These are phyloP conservation scores for Pteropus rufus DNA, from an alignment of 2,797 vertebrate genomes.

Conservation along the genomic window DNA sequence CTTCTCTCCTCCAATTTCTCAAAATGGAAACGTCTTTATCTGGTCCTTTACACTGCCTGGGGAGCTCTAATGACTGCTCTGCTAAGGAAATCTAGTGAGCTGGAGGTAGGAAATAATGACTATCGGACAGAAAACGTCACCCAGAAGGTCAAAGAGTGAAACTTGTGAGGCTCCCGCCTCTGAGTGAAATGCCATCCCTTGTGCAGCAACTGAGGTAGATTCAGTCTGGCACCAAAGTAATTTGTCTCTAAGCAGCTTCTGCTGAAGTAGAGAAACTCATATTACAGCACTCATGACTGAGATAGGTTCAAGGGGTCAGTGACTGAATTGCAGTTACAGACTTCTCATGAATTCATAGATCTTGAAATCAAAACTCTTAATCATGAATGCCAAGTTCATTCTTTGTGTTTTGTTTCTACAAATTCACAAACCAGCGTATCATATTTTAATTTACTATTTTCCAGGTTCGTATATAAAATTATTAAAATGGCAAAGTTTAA, in stretches of 20 bases:
- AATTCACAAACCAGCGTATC: not conserved
- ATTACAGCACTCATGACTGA: not conserved
- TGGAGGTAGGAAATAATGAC: conserved; percentile 61
- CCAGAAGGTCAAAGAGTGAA: conserved; percentile 42
- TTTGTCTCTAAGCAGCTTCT: conserved; percentile 55
- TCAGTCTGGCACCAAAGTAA: conserved; percentile 32
- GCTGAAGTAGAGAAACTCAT: conserved; percentile 14
- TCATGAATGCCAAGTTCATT: not conserved
- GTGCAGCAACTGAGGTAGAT: not conserved
- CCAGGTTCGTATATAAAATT: not conserved
- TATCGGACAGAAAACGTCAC: conserved; percentile 30
- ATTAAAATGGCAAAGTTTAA: not conserved
- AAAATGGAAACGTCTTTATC: not conserved
- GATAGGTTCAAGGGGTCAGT: not conserved
- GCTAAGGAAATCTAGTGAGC: conserved; percentile 21
- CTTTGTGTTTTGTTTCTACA: not conserved
- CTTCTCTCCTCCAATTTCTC: conserved; percentile 49
- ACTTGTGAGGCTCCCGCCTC: not conserved
- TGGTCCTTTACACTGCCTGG: not conserved
- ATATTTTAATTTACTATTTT: not conserved
- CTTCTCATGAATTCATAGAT: not conserved
- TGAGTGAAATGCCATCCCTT: conserved; percentile 6
- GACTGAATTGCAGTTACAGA: conserved; percentile 23
- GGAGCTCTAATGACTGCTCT: conserved; percentile 55
- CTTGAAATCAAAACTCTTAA: not conserved